Evolutionary conservation across 2,888 invertebrate genomes (phyloP).

Genomic region (Polydrusus cervinus): DNA sequence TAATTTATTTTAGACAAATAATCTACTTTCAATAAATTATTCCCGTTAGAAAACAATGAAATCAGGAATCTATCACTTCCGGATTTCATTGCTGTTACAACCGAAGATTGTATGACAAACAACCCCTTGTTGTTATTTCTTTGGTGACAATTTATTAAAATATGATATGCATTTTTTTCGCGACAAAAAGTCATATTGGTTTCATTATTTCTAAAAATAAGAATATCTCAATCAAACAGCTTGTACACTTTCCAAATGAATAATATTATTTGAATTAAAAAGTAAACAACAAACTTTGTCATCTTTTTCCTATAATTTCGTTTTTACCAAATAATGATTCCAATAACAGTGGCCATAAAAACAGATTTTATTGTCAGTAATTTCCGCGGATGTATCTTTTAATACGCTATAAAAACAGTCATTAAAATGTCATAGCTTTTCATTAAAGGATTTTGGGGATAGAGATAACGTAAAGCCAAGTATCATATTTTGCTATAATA

Average conservation of each 20-base stretch:
- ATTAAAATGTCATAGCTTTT: conserved; percentile 36
- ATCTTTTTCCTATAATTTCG: conserved; percentile 1
- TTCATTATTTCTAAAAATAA: not conserved
- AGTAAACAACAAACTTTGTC: not conserved
- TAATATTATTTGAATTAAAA: not conserved
- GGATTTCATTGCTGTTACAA: no score
- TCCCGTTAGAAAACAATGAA: no score
- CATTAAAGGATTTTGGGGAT: conserved; percentile 41
- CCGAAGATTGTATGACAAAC: no score
- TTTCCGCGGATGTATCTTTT: conserved; percentile 34
- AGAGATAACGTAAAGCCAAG: conserved; percentile 30
- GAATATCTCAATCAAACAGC: not conserved
- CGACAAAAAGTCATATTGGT: not conserved
- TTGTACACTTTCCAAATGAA: conserved; percentile 2
- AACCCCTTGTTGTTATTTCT: not conserved
- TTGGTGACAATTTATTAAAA: not conserved
- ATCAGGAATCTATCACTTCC: no score
- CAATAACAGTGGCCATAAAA: conserved; percentile 32
- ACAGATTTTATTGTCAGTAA: conserved; percentile 26
- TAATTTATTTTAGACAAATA: not conserved
- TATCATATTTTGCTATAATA: conserved; percentile 35
- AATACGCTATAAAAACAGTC: conserved; percentile 41
- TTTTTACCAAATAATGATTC: conserved; percentile 7
- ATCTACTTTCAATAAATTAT: no score
- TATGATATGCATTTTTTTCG: not conserved